Percentiles rank a stretch among this genome's conserved stretches.
phyloP scores from a whole-genome alignment of 2,888 invertebrate genomes.

The Dione vanillae region DNA sequence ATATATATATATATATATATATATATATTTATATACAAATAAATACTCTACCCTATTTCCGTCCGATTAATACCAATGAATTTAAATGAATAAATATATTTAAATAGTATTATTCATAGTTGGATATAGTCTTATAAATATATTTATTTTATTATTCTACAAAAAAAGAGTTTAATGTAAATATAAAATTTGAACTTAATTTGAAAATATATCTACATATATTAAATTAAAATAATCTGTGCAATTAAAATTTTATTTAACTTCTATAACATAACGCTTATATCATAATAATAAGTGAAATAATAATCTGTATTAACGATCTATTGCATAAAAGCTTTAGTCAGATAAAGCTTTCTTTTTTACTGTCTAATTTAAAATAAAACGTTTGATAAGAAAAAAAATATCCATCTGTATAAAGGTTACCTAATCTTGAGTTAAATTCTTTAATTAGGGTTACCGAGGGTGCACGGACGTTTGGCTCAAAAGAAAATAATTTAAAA shows the following conservation, averaged over 20 bases:
- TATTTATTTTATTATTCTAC: neutral
- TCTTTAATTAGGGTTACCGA: constrained; percentile 72
- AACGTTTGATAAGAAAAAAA: constrained; percentile 69
- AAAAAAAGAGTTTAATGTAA: too few relatives aligned
- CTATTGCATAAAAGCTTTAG: constrained; percentile 26
- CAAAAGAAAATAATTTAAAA: constrained; percentile 75
- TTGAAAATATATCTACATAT: too few relatives aligned
- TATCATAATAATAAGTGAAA: neutral
- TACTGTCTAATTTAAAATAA: constrained; percentile 70
- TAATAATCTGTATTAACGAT: neutral
- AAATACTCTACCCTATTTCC: too few relatives aligned
- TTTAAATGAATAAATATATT: neutral
- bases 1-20: too few relatives aligned
- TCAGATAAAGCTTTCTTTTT: constrained; percentile 51
- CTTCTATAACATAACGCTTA: neutral
- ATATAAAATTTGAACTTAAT: too few relatives aligned
- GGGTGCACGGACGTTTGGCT: constrained; percentile 13
- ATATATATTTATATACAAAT: too few relatives aligned
- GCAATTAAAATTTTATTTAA: neutral
- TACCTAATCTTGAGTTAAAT: constrained; percentile 83
- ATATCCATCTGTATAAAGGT: constrained; percentile 72
- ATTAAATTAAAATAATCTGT: neutral
- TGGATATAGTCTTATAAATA: neutral
- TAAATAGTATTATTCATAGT: neutral
- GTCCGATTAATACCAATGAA: neutral